A percentile compares a stretch with the other conserved stretches of the same genome.
These are phyloP conservation scores for Entomyzon cyanotis DNA, from an alignment of 2,113 vertebrate species.

Conservation along the genomic window DNA sequence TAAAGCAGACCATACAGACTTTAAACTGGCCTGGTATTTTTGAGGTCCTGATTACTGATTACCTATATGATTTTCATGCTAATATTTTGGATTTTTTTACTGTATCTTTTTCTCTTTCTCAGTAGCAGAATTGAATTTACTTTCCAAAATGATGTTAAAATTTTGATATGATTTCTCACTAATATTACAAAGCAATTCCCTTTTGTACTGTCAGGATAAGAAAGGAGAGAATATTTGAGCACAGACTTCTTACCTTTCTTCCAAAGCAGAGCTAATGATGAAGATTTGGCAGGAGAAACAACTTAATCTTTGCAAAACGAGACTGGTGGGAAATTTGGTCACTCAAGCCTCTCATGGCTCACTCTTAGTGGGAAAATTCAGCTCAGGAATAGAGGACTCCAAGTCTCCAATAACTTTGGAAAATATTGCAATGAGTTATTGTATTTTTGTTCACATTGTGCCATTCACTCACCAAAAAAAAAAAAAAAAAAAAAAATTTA, in stretches of 20 bases:
- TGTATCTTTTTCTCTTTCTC: not conserved
- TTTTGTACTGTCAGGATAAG: not conserved
- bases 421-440: not conserved
- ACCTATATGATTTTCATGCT: not conserved
- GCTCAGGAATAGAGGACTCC: accelerated
- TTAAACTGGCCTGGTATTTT: not conserved
- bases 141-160: not conserved
- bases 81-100: not conserved
- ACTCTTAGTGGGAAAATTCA: not conserved
- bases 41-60: not conserved
- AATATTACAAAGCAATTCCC: not conserved
- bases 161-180: not conserved
- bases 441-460: not conserved
- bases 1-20: not conserved
- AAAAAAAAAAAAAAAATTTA: no score
- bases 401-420: not conserved
- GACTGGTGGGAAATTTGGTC: not conserved
- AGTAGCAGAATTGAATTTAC: not conserved
- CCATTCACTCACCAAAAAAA: not conserved
- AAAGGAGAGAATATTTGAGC: not conserved
- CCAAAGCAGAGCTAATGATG: not conserved
- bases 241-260: not conserved
- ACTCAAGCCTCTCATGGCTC: not conserved
- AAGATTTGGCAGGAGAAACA: not conserved
- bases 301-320: not conserved